Evolutionary conservation across 2,888 invertebrate genomes (phyloP), one percentile per base, ranked within the genome.

Genomic region (Coremacera marginata): DNA sequence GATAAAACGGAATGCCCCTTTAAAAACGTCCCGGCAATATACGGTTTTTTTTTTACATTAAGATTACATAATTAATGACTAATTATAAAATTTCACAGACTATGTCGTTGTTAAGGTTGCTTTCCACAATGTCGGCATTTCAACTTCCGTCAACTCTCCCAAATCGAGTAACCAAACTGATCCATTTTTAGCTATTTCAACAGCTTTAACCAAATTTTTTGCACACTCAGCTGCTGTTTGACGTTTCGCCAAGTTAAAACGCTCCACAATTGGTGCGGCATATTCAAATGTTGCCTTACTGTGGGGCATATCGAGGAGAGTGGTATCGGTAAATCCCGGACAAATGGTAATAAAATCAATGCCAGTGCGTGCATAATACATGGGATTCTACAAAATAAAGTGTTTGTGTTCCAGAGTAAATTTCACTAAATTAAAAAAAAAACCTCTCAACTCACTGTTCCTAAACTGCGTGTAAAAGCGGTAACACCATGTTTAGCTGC

Each of bases 401-500:
- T 37, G 7, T 25, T 37, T 37, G 16, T 67, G 7, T 1, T 55
- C 2, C 55, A 22, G 14, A 60, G 5, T 1, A 62, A 7, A 3
- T 16, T 34, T 16, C 4, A 5, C 14, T 16, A 14, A 63, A 25
- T 25, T n/a, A 25, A 3, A 22, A 22, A 34, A 19, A n/a, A 19
- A n/a, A 22, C n/a, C n/a, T n/a, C n/a, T 9, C 0, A 16, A 75
- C 84, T 78, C 81, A 90, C 89, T n/a, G n/a, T n/a, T 52, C 86
- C 84, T 70, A 90, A 76, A 3, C 83, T 78, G 14, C 87, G 85
- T 0, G 87, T 89, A 70, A 90, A 89, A 9, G 88, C 86, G n/a
- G 89, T 83, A 2, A 90, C 86, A 0, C 89, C 90, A 4, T 85
- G 84, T 76, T 90, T 90, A 51, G 88, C 84, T 0, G 88, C 89